These are phyloP conservation scores for Agonopterix heracliana DNA, from an alignment of 2,888 invertebrate species.

Conservation along the genomic window DNA sequence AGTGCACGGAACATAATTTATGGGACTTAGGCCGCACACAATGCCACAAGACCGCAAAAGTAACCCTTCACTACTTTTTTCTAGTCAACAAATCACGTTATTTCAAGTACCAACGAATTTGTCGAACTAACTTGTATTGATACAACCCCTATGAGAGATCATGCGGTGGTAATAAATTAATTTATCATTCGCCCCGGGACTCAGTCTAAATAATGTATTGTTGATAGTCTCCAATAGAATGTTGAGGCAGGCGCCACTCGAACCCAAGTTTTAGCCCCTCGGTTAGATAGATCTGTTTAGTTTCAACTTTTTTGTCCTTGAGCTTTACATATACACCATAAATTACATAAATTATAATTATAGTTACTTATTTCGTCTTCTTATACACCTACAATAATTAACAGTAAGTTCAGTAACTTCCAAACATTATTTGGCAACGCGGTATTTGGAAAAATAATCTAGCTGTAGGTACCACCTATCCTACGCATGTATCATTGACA, in stretches of 20 bases:
- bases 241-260: not conserved
- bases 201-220: slow-evolving; percentile 21
- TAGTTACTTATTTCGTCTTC: no score
- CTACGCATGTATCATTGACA: no score
- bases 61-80: slow-evolving; percentile 65
- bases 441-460: no score
- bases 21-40: slow-evolving; percentile 46
- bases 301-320: no score
- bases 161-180: slow-evolving; percentile 35
- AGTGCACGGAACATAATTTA: slow-evolving; percentile 63
- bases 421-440: no score
- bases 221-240: slow-evolving; percentile 20
- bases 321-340: no score
- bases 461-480: no score
- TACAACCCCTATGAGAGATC: slow-evolving; percentile 29
- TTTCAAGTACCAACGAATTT: slow-evolving; percentile 37
- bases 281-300: no score
- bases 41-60: slow-evolving; percentile 57
- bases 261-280: no score
- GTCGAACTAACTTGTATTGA: slow-evolving; percentile 22
- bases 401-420: no score
- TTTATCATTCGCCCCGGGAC: slow-evolving; percentile 20
- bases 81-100: slow-evolving; percentile 42
- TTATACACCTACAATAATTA: no score
- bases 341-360: no score